A percentile compares a stretch with the other conserved stretches of the same genome.
Evolutionary conservation across 2,888 invertebrate species (phyloP).

Genomic region (Himalopsyche japonica): DNA sequence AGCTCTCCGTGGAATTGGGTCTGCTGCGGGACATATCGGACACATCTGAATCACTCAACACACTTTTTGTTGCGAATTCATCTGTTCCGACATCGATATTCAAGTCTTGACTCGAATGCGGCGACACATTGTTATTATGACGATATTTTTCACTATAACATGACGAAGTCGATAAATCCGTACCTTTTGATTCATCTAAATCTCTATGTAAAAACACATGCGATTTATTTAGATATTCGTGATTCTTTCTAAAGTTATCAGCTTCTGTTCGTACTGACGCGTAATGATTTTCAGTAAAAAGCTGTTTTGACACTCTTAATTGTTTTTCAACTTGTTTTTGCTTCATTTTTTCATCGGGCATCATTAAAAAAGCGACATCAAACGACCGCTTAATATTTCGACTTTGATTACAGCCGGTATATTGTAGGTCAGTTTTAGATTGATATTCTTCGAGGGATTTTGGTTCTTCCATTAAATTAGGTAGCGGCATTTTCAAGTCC

Average conservation of each 20-base stretch:
- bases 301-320: slow-evolving; percentile 57
- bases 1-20: slow-evolving; percentile 61
- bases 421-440: slow-evolving; percentile 52
- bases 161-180: slow-evolving; percentile 32
- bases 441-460: slow-evolving; percentile 58
- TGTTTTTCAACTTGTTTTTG: slow-evolving; percentile 64
- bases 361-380: slow-evolving; percentile 88
- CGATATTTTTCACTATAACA: slow-evolving; percentile 49
- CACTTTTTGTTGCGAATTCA: slow-evolving; percentile 54
- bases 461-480: slow-evolving; percentile 50
- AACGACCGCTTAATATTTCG: slow-evolving; percentile 76
- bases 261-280: slow-evolving; percentile 55
- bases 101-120: slow-evolving; percentile 56
- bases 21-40: slow-evolving; percentile 58
- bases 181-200: slow-evolving; percentile 32
- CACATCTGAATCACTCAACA: slow-evolving; percentile 58
- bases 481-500: slow-evolving; percentile 53
- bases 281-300: slow-evolving; percentile 54
- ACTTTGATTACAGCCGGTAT: slow-evolving; percentile 48
- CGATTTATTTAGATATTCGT: slow-evolving; percentile 53
- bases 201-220: slow-evolving; percentile 45
- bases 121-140: slow-evolving; percentile 56
- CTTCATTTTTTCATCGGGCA: slow-evolving; percentile 81
- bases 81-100: slow-evolving; percentile 60
- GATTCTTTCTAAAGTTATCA: slow-evolving; percentile 53